These are phyloP conservation scores for Agriotes lineatus DNA, from an alignment of 2,888 invertebrate species.

Conservation along the genomic window DNA sequence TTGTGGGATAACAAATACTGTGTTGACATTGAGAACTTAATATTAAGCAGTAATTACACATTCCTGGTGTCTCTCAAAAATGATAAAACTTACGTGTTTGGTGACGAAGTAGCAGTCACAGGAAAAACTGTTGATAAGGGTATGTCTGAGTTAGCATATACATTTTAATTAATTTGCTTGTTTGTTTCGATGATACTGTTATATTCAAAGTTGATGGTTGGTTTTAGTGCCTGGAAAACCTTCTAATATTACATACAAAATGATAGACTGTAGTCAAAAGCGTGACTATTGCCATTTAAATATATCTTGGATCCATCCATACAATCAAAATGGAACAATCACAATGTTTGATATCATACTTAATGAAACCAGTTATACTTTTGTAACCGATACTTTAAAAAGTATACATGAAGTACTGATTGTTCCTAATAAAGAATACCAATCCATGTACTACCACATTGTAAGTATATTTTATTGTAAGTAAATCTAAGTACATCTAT, in stretches of 20 bases:
- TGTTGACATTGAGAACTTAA: conserved; percentile 52
- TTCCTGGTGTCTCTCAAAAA: conserved; percentile 59
- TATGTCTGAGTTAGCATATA: conserved; percentile 41
- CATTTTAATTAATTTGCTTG: not conserved
- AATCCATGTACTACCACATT: conserved; percentile 38
- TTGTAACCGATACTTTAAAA: conserved; percentile 46
- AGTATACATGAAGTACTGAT: conserved; percentile 56
- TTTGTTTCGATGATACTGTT: not conserved
- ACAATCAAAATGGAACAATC: conserved; percentile 59
- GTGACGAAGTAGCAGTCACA: conserved; percentile 50
- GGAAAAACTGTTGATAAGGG: conserved; percentile 54
- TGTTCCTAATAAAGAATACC: conserved; percentile 53
- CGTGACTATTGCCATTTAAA: conserved; percentile 59
- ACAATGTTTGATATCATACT: conserved; percentile 58
- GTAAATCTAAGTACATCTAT: too few relatives aligned
- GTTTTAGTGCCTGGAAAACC: conserved; percentile 59
- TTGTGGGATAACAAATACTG: conserved; percentile 59
- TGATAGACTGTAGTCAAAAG: conserved; percentile 54
- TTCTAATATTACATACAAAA: conserved; percentile 57
- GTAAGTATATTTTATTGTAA: too few relatives aligned
- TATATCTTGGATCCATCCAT: conserved; percentile 61
- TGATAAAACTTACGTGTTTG: conserved; percentile 55
- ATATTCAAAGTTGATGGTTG: too few relatives aligned
- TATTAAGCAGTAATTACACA: conserved; percentile 51
- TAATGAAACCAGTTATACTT: conserved; percentile 47